phyloP scores from a whole-genome alignment of 2,797 vertebrate species.

The Rhyacichthys aspro region DNA sequence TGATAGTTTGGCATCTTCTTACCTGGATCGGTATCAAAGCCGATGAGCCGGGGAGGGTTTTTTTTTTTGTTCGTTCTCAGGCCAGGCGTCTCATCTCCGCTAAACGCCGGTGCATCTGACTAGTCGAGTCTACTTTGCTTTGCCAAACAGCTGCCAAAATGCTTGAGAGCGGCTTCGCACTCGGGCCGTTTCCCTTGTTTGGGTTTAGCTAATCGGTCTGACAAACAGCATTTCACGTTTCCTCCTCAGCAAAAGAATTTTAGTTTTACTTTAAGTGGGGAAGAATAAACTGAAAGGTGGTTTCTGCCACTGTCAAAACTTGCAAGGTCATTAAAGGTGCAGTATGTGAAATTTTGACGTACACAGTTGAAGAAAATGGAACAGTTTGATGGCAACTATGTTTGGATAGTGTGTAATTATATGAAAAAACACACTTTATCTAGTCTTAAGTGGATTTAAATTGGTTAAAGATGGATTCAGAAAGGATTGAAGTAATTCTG shows the following conservation, averaged over 20 bases:
- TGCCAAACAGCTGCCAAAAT: slow-evolving; percentile 30
- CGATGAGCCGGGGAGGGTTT: slow-evolving; percentile 48
- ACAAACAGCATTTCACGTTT: slow-evolving; percentile 60
- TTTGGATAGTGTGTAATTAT: too few relatives aligned
- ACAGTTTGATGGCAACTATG: too few relatives aligned
- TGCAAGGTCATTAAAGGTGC: too few relatives aligned
- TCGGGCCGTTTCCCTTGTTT: slow-evolving; percentile 51
- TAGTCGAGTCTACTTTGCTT: slow-evolving; percentile 46
- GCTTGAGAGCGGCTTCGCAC: slow-evolving; percentile 35
- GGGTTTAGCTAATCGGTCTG: slow-evolving; percentile 54
- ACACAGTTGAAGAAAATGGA: too few relatives aligned
- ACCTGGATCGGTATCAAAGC: slow-evolving; percentile 65
- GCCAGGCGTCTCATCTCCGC: slow-evolving; percentile 12
- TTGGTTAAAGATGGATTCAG: too few relatives aligned
- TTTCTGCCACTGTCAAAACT: background rate
- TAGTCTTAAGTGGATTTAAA: too few relatives aligned
- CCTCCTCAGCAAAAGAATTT: slow-evolving; percentile 18
- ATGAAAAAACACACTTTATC: too few relatives aligned
- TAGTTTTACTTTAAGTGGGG: background rate
- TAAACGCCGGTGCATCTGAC: slow-evolving; percentile 22
- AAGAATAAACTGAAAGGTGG: background rate
- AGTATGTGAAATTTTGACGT: too few relatives aligned
- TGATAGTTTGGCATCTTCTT: slow-evolving; percentile 61
- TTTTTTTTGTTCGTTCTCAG: slow-evolving; percentile 33
- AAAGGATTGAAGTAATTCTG: too few relatives aligned